Evolutionary conservation across 2,797 vertebrate species (phyloP).

Genomic region (Coregonus sp.): DNA sequence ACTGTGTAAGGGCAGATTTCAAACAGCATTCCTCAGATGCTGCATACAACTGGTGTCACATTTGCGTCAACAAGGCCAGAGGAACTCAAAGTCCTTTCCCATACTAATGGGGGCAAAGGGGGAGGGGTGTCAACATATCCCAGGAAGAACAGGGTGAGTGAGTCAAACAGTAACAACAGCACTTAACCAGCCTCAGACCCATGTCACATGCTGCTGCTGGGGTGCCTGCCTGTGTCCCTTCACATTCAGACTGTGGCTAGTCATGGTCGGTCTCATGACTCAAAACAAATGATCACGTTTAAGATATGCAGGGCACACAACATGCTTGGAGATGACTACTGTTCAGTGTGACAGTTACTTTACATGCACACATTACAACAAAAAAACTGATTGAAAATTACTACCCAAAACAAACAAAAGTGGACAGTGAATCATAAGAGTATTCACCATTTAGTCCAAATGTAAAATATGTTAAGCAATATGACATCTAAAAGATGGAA

Average conservation of each 20-base stretch:
- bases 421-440: too few species aligned
- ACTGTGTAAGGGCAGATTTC: conserved; percentile 64
- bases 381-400: background rate
- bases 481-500: background rate
- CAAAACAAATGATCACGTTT: conserved; percentile 58
- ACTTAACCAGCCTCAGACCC: conserved; percentile 62
- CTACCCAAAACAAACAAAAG: background rate
- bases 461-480: too few species aligned
- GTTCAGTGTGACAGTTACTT: background rate
- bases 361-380: conserved; percentile 4
- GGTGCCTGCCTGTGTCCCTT: conserved; percentile 43
- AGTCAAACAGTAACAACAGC: conserved; percentile 60
- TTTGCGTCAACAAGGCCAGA: conserved; percentile 66
- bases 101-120: conserved; percentile 39
- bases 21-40: conserved; percentile 76
- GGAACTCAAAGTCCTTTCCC: conserved; percentile 43
- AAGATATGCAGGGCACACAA: conserved; percentile 45
- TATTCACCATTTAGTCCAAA: too few species aligned
- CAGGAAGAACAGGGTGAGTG: conserved; percentile 59
- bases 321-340: conserved; percentile 38
- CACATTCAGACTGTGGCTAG: conserved; percentile 56
- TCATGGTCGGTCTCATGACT: conserved; percentile 68
- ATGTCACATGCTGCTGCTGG: conserved; percentile 73
- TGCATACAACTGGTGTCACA: conserved; percentile 71
- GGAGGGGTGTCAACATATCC: conserved; percentile 53